Evolutionary conservation across 2,113 vertebrate species (phyloP).

Genomic region (Cochlearius cochlearius): DNA sequence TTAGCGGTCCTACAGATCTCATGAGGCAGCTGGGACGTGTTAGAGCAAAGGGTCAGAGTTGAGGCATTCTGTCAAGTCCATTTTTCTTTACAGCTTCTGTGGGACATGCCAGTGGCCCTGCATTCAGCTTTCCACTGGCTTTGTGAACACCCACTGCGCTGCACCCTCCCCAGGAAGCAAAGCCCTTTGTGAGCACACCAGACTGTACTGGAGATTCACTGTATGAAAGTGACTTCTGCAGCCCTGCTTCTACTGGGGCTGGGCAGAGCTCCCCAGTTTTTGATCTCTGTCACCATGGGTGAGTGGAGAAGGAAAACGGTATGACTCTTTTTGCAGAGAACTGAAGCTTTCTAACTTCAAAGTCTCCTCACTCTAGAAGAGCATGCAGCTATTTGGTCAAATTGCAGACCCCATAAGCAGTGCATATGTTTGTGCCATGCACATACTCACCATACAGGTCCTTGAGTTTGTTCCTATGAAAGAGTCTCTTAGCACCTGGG

Average conservation of each 20-base stretch:
- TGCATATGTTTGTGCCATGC: neutral
- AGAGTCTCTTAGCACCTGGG: conserved; percentile 94
- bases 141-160: neutral
- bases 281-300: neutral
- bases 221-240: neutral
- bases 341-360: neutral
- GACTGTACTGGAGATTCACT: neutral
- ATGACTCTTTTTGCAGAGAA: neutral
- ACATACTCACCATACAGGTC: conserved; percentile 91
- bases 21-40: neutral
- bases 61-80: neutral
- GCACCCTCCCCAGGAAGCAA: neutral
- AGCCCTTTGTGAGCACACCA: neutral
- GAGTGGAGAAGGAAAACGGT: neutral
- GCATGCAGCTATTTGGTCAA: neutral
- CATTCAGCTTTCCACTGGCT: neutral
- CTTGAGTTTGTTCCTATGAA: conserved; percentile 94
- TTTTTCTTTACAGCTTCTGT: neutral
- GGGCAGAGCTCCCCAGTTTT: neutral
- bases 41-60: neutral
- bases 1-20: neutral
- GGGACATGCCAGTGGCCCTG: neutral
- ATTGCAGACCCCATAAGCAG: neutral
- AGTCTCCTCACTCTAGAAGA: neutral
- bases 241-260: neutral